Base-by-base conservation (phyloP, 2,113 vertebrate species). In the Balaeniceps rex region DNA sequence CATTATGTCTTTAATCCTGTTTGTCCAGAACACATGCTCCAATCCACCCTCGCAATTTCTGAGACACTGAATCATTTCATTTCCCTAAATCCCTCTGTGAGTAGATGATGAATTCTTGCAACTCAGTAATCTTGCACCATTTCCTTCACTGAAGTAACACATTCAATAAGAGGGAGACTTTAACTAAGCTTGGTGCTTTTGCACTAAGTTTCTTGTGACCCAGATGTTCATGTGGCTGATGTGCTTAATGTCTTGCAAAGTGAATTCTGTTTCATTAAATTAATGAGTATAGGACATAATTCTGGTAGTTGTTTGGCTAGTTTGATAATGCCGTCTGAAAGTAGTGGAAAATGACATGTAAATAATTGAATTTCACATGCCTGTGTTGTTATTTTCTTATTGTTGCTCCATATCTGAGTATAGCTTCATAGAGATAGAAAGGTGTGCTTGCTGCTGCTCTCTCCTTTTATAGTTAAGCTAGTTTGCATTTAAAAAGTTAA, bases 61-160 rank as follows among this genome's bases (percentile, higher is more conserved):
- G 83, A 90, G 64, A 57, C 31, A 52, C 28, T 88, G 75, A 90
- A 81, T 95, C 10, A 87, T 93, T 94, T 94, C 6, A 80, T 92
- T 92, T 85, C 80, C 44, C 65, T 88, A 87, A 97, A 94, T 93
- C 77, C 52, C 28, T 78, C 61, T 83, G 66, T 69, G 89, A 69
- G 54, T 75, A 70, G 33, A 54, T 88, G 33, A 75, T 36, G 31
- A 70, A 87, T 93, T 90, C 72, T 75, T 92, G 46, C n/a, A 96
- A 24, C 24, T 88, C 38, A 9, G 34, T 63, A 77, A 83, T 94
- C 60, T 81, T 94, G 72, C 52, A 78, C 81, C 34, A 40, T 83
- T 88, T 93, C 33, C 49, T 36, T 86, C 49, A 22, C 36, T 61
- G 38, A 71, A 70, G 47, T 66, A 64, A 54, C 31, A 8, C 47